phyloP scores from a whole-genome alignment of 2,888 invertebrate genomes.

The Drosophila birchii region DNA sequence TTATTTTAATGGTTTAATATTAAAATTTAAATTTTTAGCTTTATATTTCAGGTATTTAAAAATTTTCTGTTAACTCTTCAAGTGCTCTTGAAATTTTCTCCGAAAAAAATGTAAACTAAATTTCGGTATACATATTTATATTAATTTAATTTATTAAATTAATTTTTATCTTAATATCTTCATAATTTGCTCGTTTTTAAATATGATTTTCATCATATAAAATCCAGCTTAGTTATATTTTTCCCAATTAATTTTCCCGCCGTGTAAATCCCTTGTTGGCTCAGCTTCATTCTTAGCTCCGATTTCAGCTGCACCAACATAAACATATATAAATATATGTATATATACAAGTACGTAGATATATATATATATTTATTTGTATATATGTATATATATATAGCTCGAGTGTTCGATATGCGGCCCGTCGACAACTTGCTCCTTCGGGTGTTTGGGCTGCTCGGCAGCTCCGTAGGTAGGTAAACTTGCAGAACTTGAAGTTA shows the following conservation, averaged over 20 bases:
- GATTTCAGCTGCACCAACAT: slow-evolving; percentile 38
- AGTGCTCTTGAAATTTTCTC: no score
- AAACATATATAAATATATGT: neutral
- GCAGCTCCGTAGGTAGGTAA: slow-evolving; percentile 49
- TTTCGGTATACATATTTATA: no score
- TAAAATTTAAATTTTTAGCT: no score
- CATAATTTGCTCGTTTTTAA: neutral
- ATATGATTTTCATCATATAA: neutral
- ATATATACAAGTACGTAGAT: neutral
- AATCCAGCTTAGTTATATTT: neutral
- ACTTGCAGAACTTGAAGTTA: slow-evolving; percentile 78
- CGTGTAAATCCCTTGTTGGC: slow-evolving; percentile 18
- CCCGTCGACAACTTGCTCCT: slow-evolving; percentile 36
- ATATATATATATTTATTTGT: no score
- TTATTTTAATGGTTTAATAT: no score
- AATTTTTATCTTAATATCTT: no score
- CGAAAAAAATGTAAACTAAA: no score
- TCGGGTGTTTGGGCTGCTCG: slow-evolving; percentile 26
- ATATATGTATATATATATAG: slow-evolving; percentile 17
- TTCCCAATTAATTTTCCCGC: neutral
- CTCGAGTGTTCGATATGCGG: slow-evolving; percentile 75
- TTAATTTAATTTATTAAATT: neutral
- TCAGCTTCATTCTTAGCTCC: slow-evolving; percentile 18
- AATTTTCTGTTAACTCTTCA: no score
- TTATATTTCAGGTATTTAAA: no score